Evolutionary conservation across 2,888 invertebrate genomes (phyloP).

Genomic region (Drosophila neonasuta): DNA sequence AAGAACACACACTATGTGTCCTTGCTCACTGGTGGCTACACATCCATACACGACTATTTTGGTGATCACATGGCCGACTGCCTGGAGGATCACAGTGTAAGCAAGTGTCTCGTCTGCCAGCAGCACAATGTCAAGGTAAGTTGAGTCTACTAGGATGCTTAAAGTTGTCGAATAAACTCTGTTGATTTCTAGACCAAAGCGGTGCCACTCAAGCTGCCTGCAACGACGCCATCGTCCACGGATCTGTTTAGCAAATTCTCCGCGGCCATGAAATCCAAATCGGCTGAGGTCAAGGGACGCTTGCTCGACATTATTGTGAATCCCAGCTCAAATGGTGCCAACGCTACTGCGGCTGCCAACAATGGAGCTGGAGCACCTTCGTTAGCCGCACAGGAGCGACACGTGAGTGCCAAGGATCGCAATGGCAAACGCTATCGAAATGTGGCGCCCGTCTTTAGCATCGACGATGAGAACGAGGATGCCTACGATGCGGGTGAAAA

Average conservation of each 20-base stretch:
- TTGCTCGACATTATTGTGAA: constrained; percentile 96
- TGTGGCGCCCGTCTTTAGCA: constrained; percentile 95
- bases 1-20: constrained; percentile 96
- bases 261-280: constrained; percentile 93
- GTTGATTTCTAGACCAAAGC: constrained; percentile 45
- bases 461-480: constrained; percentile 92
- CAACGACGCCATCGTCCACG: constrained; percentile 81
- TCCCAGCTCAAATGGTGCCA: constrained; percentile 82
- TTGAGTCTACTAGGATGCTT: neutral
- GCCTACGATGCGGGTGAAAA: constrained; percentile 57
- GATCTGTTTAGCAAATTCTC: constrained; percentile 93
- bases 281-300: constrained; percentile 95
- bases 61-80: constrained; percentile 90
- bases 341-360: constrained; percentile 24
- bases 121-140: constrained; percentile 63
- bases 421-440: constrained; percentile 94
- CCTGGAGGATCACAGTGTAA: constrained; percentile 92
- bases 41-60: constrained; percentile 91
- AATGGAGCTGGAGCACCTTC: constrained; percentile 57
- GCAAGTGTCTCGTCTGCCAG: constrained; percentile 91
- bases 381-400: constrained; percentile 84
- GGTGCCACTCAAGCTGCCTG: constrained; percentile 38
- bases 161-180: neutral
- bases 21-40: constrained; percentile 95
- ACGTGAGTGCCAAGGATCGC: constrained; percentile 92